Base-by-base conservation (phyloP, 2,113 vertebrate genomes). In the Rousettus leschenaultii region DNA sequence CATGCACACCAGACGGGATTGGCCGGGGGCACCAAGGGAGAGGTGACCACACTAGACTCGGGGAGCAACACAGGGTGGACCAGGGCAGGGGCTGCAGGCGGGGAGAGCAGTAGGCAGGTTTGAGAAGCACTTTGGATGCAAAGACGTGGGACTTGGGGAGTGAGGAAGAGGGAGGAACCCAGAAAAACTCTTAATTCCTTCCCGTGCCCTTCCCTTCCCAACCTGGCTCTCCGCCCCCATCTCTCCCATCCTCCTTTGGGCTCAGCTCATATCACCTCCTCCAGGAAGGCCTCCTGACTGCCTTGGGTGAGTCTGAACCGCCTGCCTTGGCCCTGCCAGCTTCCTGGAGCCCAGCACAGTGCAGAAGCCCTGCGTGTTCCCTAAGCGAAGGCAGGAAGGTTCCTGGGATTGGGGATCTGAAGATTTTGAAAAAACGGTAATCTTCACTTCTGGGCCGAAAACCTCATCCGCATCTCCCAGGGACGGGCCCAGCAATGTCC, bases 401-500 rank as follows among this genome's bases (percentile, higher is more conserved):
- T 30, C 89, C 55, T 24, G n/a, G 43, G 5, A 51, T 53, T 85
- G 38, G 21, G 22, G 68, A n/a, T n/a, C 11, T 3, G 16, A 77
- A 57, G 78, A 35, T 55, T 84, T 35, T 5, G 10, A 61, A 38
- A 53, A 16, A 21, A 7, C 6, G 7, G 6, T 7, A 4, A 30
- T 12, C 18, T 6, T 21, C 21, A 2, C 51, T 22, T 63, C 74
- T 33, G 28, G 45, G 21, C 35, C 75, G 75, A 33, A 59, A 65
- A 26, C 65, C 53, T 35, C 45, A 38, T 59, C 61, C 35, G n/a
- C 38, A 16, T 19, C 45, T 65, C 38, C 55, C 45, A 28, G 57
- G 28, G 22, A 35, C 40, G 5, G 38, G 28, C 55, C 55, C 8
- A 19, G 22, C 0, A 21, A n/a, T 4, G 0, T 14, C 35, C 10